phyloP scores from a whole-genome alignment of 35 echinoderm and acorn worm genomes.

The Holothuria glaberrima region DNA sequence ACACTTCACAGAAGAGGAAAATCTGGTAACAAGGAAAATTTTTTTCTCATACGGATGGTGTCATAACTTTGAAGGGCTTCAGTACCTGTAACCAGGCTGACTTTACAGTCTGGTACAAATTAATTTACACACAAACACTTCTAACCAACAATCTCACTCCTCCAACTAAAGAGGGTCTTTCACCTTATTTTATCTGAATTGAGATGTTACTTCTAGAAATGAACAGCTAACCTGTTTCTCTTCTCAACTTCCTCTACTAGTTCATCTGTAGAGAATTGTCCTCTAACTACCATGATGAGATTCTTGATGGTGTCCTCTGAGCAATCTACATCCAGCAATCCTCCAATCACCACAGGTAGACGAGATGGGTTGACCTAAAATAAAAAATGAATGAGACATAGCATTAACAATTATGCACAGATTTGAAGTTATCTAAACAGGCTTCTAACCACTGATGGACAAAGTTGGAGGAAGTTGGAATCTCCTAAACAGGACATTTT shows the following conservation, averaged over 20 bases:
- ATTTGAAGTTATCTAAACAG: too few species aligned
- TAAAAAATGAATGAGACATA: background rate
- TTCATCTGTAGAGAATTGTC: slow-evolving; percentile 99
- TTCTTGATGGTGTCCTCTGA: slow-evolving; percentile 99
- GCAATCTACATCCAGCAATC: slow-evolving; percentile 95
- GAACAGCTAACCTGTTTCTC: slow-evolving; percentile 72
- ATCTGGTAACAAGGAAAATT: background rate
- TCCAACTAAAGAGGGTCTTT: background rate
- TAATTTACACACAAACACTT: too few species aligned
- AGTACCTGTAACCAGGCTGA: background rate
- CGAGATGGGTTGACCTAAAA: slow-evolving; percentile 96
- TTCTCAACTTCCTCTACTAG: slow-evolving; percentile 98
- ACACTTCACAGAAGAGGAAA: background rate
- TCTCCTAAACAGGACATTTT: too few species aligned
- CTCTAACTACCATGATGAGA: slow-evolving; percentile 98
- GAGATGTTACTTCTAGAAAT: background rate
- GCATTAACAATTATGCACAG: background rate
- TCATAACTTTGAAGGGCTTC: background rate
- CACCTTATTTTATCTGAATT: background rate
- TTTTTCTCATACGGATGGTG: too few species aligned
- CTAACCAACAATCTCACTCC: too few species aligned
- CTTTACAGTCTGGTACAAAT: background rate
- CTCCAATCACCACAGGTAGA: slow-evolving; percentile 96
- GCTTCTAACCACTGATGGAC: too few species aligned
- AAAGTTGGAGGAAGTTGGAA: too few species aligned